Percentiles rank a stretch among this genome's conserved stretches.
Evolutionary conservation across 2,113 vertebrate species (phyloP).

Genomic region (Lagenorhynchus albirostris): DNA sequence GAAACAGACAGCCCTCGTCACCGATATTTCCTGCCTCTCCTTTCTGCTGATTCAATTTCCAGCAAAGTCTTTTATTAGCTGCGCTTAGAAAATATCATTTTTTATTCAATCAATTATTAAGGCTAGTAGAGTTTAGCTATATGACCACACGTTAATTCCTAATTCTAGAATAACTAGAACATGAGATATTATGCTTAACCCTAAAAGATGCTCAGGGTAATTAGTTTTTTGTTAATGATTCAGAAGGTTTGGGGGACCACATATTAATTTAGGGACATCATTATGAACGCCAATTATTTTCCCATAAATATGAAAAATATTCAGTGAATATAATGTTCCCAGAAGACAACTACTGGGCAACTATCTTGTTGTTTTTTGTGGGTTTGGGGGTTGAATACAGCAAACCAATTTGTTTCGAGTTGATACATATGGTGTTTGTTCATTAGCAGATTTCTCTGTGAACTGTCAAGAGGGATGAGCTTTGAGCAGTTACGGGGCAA

Average conservation of each 20-base stretch:
- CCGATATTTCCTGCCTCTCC: neutral
- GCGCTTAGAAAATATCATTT: neutral
- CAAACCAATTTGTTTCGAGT: neutral
- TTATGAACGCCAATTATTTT: constrained; percentile 6
- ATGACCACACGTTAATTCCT: neutral
- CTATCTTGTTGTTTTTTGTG: neutral
- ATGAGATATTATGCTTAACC: neutral
- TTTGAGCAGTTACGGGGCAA: neutral
- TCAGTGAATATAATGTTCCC: neutral
- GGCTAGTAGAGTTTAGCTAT: neutral
- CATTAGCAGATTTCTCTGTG: neutral
- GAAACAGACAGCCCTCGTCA: neutral
- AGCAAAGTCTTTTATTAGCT: neutral
- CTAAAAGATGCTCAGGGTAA: neutral
- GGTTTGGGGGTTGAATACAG: neutral
- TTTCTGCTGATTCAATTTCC: neutral
- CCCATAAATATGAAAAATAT: neutral
- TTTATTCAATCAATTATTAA: neutral
- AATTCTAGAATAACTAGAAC: neutral
- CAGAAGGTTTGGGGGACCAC: neutral
- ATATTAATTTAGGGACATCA: neutral
- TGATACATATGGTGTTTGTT: neutral
- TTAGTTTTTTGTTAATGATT: neutral
- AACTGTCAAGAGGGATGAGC: neutral
- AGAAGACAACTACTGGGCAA: neutral